These are phyloP conservation scores for Sinotaia quadrata DNA, from an alignment of 2,888 invertebrate species.

Conservation along the genomic window DNA sequence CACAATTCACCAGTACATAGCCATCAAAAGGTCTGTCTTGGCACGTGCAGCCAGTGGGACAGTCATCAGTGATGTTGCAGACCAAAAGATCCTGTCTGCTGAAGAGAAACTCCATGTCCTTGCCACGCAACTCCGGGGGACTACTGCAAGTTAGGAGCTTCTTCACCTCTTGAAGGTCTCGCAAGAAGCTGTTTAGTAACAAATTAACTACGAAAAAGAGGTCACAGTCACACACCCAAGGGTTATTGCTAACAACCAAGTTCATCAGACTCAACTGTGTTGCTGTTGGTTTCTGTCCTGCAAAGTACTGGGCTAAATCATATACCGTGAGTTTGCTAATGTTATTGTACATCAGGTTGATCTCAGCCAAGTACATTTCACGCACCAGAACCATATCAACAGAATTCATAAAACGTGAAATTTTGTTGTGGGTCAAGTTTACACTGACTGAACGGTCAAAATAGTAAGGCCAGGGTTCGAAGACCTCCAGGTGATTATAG, in stretches of 20 bases:
- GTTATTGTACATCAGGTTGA: neutral
- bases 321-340: neutral
- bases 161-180: neutral
- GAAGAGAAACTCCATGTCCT: neutral
- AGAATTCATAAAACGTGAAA: neutral
- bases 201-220: neutral
- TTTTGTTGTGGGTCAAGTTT: slow-evolving; percentile 1
- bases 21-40: neutral
- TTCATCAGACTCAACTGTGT: neutral
- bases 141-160: neutral
- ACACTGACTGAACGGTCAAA: neutral
- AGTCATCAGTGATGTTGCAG: neutral
- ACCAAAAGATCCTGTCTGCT: neutral
- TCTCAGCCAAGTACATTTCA: neutral
- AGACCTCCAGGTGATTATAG: neutral
- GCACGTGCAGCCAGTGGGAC: slow-evolving; percentile 7
- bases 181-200: neutral
- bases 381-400: neutral
- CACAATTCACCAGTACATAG: neutral
- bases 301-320: neutral
- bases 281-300: neutral
- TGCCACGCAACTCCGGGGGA: neutral
- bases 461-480: slow-evolving; percentile 1
- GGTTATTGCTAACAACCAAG: neutral
- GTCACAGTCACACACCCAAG: neutral